Base-by-base conservation (phyloP, 2,797 vertebrate genomes). In the Podarcis siculus region DNA sequence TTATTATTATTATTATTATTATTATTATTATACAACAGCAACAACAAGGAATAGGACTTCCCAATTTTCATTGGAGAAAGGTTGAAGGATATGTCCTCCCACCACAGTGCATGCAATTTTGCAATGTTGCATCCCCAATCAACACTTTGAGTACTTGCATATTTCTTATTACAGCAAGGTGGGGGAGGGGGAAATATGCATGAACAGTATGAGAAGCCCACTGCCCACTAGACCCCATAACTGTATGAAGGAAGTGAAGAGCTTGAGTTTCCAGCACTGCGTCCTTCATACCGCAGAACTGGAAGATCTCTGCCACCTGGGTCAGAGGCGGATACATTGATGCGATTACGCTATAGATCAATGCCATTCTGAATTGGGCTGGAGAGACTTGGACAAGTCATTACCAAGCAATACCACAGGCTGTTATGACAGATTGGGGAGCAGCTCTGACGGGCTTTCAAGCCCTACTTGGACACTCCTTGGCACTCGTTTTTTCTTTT, bases 321-420 rank as follows among this genome's bases (percentile, higher is more conserved):
- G 61, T 61, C 49, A 72, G 9, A 2, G 58, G 45, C 9, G 9
- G 4, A 32, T 21, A 30, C 61, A 82, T 77, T 55, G 39, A 78
- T 75, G 42, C 10, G 8, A 8, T 61, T 39, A 81, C 1, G 3
- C 1, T 1, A 3, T 67, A 82, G 58, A 79, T 49, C 80, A 12
- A 0, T 58, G 66, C 87, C 69, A 55, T 73, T 73, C 73, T 83
- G 39, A n/a, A 61, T 79, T 89, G 87, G 61, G 32, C 82, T 37
- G 61, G 73, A 89, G 83, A 85, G 64, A 15, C 55, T 73, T 79
- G 25, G 45, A 13, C 64, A 6, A 39, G 73, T 71, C 87, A n/a
- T 77, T 78, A 55, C 71, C 45, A 87, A 73, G 3, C 21, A 79
- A 86, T 30, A 73, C 27, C 79, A 58, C 78, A 67, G 35, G 82